These are phyloP conservation scores for Chaetodon trifasciatus DNA, from an alignment of 2,797 vertebrate species.

Conservation along the genomic window DNA sequence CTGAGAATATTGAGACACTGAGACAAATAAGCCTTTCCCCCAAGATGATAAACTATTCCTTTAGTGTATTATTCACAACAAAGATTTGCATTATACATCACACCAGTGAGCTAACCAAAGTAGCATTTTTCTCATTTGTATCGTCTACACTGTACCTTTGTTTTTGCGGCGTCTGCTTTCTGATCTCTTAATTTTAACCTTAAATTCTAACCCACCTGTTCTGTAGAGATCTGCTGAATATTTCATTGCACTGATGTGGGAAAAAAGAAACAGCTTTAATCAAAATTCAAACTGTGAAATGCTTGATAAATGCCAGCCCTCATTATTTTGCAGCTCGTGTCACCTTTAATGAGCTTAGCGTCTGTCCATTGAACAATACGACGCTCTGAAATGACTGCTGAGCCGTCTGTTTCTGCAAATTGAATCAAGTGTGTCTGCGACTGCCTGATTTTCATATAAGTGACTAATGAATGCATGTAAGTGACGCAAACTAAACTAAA, in stretches of 20 bases:
- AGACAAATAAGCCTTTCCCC: neutral
- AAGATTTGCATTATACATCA: neutral
- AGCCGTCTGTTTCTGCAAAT: conserved; percentile 56
- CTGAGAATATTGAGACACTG: neutral
- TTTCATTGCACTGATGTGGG: conserved; percentile 1
- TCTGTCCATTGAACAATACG: conserved; percentile 49
- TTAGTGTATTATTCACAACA: neutral
- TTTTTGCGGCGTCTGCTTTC: neutral
- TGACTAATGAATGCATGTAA: conserved; percentile 64
- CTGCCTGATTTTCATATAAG: conserved; percentile 58
- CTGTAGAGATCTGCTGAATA: conserved; percentile 21
- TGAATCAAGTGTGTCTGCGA: conserved; percentile 64
- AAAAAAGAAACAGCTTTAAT: conserved; percentile 29
- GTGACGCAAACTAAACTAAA: conserved; percentile 46
- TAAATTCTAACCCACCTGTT: neutral
- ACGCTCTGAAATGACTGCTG: conserved; percentile 48
- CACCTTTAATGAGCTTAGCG: conserved; percentile 63
- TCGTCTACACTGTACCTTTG: no score
- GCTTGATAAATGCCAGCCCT: conserved; percentile 70
- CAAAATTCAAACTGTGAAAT: conserved; percentile 57
- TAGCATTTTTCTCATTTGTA: neutral
- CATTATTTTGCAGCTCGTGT: conserved; percentile 53
- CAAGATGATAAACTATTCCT: neutral
- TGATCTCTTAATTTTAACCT: conserved; percentile 10
- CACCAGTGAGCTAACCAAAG: neutral